These are phyloP conservation scores for Drosophila vallismaia DNA, from an alignment of 2,888 invertebrate genomes.

Conservation along the genomic window DNA sequence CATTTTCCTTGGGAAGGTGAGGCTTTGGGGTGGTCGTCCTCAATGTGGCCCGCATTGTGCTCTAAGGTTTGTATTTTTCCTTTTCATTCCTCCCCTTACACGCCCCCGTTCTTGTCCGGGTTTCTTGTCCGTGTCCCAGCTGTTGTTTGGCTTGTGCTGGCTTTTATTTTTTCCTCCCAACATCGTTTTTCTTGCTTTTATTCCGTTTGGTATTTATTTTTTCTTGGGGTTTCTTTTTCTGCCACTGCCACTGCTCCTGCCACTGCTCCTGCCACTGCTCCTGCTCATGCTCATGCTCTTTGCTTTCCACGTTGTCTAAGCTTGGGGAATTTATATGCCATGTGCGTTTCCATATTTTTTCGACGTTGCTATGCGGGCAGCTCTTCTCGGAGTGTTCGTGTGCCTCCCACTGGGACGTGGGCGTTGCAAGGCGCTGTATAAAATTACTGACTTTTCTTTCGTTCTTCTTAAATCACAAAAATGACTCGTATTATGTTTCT, in stretches of 20 bases:
- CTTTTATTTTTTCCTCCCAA: constrained; percentile 22
- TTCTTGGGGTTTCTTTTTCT: constrained; percentile 58
- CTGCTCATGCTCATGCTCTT: constrained; percentile 13
- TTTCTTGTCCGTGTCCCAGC: constrained; percentile 36
- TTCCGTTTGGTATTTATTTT: constrained; percentile 17
- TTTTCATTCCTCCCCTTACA: constrained; percentile 7
- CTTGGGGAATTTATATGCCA: constrained; percentile 73
- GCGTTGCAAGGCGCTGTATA: constrained; percentile 4
- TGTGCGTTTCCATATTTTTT: constrained; percentile 71
- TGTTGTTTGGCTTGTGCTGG: constrained; percentile 65
- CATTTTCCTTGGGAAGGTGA: constrained; percentile 23
- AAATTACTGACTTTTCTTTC: neutral
- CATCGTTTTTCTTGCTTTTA: constrained; percentile 36
- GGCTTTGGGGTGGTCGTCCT: constrained; percentile 40
- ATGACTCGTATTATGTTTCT: neutral
- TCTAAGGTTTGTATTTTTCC: constrained; percentile 34
- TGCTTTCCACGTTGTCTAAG: constrained; percentile 61
- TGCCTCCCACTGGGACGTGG: constrained; percentile 13
- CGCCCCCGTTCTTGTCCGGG: neutral
- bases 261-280: constrained; percentile 7
- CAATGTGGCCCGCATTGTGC: constrained; percentile 76
- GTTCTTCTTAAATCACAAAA: neutral
- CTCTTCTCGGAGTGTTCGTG: neutral
- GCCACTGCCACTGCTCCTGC: constrained; percentile 21
- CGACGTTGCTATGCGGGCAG: constrained; percentile 64